Evolutionary conservation across 30 jellyfish, hydroid and myxozoan genomes (phyloP).

Genomic region (Aurelia coerulea): DNA sequence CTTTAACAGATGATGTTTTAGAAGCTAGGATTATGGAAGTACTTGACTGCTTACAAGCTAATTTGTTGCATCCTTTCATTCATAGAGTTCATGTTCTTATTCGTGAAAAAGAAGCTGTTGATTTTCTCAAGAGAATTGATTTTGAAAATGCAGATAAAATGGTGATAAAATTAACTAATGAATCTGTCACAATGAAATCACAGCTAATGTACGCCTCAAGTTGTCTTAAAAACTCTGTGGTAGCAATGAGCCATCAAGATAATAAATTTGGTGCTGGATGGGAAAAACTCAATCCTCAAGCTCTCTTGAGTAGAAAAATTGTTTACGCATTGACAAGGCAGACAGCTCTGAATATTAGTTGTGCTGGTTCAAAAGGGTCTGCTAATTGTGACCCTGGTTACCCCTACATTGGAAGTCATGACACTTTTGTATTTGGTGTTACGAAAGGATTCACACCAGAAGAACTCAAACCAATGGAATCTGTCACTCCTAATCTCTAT

Average conservation of each 20-base stretch:
- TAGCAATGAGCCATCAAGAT: constrained; percentile 45
- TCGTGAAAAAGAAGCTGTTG: constrained; percentile 13
- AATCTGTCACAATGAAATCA: constrained; percentile 9
- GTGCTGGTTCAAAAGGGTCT: constrained; percentile 31
- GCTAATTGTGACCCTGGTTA: constrained; percentile 45
- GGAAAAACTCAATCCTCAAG: constrained; percentile 10
- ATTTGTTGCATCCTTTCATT: constrained; percentile 18
- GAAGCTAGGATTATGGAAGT: constrained; percentile 41
- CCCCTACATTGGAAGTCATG: constrained; percentile 53
- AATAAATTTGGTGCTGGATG: constrained; percentile 62
- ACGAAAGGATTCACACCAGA: background rate
- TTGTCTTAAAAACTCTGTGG: constrained; percentile 1
- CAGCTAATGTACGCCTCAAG: constrained; percentile 22
- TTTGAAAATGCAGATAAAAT: constrained; percentile 20
- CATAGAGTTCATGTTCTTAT: constrained; percentile 16
- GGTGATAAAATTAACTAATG: constrained; percentile 9
- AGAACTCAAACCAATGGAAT: constrained; percentile 20
- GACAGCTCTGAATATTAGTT: constrained; percentile 16
- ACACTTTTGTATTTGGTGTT: constrained; percentile 35
- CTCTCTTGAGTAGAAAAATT: background rate
- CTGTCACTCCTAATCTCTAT: constrained; percentile 34
- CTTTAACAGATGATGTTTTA: constrained; percentile 3
- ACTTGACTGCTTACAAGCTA: constrained; percentile 22
- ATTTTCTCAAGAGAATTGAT: constrained; percentile 19
- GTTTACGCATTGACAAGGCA: constrained; percentile 69